Percentiles rank a stretch among this genome's conserved stretches.
Evolutionary conservation across 2,888 invertebrate species (phyloP).

Genomic region (Chrysotoxum bicinctum): DNA sequence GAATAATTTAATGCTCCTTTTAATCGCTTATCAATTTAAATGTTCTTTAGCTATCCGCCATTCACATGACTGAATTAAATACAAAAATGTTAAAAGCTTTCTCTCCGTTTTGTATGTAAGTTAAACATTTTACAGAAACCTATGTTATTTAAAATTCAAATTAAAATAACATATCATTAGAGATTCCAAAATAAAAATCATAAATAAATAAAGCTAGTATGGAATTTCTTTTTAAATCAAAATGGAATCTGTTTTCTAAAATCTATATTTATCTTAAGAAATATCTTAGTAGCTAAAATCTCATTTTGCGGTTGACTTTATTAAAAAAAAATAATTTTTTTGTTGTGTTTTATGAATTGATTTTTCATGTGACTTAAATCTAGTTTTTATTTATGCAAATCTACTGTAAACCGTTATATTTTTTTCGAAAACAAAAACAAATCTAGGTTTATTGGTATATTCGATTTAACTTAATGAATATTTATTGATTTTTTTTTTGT

Average conservation of each 20-base stretch:
- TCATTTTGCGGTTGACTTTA: neutral
- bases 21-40: neutral
- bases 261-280: neutral
- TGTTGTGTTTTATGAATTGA: slow-evolving; percentile 19
- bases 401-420: slow-evolving; percentile 15
- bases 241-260: neutral
- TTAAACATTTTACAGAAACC: neutral
- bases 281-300: neutral
- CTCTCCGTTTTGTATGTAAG: neutral
- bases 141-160: neutral
- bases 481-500: slow-evolving; percentile 22
- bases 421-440: neutral
- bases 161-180: neutral
- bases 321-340: too few species aligned
- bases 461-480: slow-evolving; percentile 24
- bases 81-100: neutral
- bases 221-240: neutral
- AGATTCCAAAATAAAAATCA: neutral
- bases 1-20: neutral
- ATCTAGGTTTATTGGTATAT: slow-evolving; percentile 28
- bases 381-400: slow-evolving; percentile 40
- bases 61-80: neutral
- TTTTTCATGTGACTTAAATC: slow-evolving; percentile 45
- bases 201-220: neutral
- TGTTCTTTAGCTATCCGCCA: neutral